Evolutionary conservation across 2,888 invertebrate species (phyloP), one percentile per base, ranked within the genome.

Genomic region (Baronia brevicornis): DNA sequence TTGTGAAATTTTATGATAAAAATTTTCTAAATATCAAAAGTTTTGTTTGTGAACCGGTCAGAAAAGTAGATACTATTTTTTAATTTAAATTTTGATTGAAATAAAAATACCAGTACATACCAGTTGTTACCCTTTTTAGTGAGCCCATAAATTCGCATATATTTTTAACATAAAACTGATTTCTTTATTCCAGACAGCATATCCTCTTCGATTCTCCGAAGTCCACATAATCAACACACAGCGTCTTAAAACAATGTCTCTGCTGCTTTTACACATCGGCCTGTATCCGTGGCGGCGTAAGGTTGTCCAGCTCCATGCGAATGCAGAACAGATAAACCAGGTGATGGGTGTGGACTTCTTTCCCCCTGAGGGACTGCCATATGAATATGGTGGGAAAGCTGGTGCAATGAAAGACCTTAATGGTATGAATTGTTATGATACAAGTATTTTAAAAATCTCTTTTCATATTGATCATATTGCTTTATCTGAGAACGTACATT

Each of bases 351-450:
- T 90, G 43, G 89, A 93, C 48, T 87, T 87, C 44, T 87, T 92
- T 29, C 92, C 93, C 0, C 85, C 86, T 29, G 92, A 92, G 17
- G 87, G 92, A 12, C 68, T 95, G 29, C 95, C 95, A 0, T 86
- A 87, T 41, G 95, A 95, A 55, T 95, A 94, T 55, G 95, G 94
- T 0, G 95, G 95, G 6, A 87, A 88, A 28, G 91, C 91, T 43
- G 94, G 93, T 0, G 88, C 89, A 31, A 85, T 92, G 54, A 86
- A 89, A 23, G 89, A 89, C 45, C 87, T 93, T 26, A 91, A 91
- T 60, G 89, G 91, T 90, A 61, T 54, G 57, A 53, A 18, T 5
- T 6, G 5, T 11, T 3, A 4, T 5, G 3, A 10, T 19, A 9
- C 12, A 6, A 5, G 38, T 5, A 22, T 20, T 8, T 15, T 12